These are phyloP conservation scores for Drosophila oshimai DNA, from an alignment of 1,140 invertebrate species.

Conservation along the genomic window DNA sequence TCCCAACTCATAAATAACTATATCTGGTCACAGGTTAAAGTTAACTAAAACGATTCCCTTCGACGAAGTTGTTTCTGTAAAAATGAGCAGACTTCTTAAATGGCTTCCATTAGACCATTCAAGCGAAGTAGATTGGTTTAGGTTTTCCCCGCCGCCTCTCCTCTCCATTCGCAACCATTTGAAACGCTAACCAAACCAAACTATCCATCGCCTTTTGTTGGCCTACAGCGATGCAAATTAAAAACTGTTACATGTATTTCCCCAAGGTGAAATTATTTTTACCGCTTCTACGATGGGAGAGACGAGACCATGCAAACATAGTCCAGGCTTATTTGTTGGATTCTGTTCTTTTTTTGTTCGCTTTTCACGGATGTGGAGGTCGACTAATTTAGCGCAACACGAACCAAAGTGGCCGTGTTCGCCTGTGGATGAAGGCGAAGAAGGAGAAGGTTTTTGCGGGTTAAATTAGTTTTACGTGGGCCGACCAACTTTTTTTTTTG, in stretches of 20 bases:
- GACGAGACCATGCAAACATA: slow-evolving; percentile 5
- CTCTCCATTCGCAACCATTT: background rate
- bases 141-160: background rate
- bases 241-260: slow-evolving; percentile 80
- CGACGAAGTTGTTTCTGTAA: background rate
- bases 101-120: background rate
- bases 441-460: slow-evolving; percentile 45
- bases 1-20: too few relatives aligned
- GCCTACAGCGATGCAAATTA: slow-evolving; percentile 72
- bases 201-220: slow-evolving; percentile 67
- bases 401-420: slow-evolving; percentile 74
- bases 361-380: slow-evolving; percentile 50
- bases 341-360: slow-evolving; percentile 22
- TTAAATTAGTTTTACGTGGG: slow-evolving; percentile 80
- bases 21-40: too few relatives aligned
- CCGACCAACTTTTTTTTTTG: slow-evolving; percentile 51
- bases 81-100: background rate
- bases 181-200: slow-evolving; percentile 25
- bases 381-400: slow-evolving; percentile 76
- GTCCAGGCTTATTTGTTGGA: slow-evolving; percentile 29
- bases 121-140: background rate
- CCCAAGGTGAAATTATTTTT: slow-evolving; percentile 77
- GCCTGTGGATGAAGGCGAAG: slow-evolving; percentile 16
- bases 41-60: background rate
- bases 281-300: slow-evolving; percentile 14